Percentiles rank a stretch among this genome's conserved stretches.
phyloP scores from a whole-genome alignment of 2,888 invertebrate genomes.

The Galeruca laticollis region DNA sequence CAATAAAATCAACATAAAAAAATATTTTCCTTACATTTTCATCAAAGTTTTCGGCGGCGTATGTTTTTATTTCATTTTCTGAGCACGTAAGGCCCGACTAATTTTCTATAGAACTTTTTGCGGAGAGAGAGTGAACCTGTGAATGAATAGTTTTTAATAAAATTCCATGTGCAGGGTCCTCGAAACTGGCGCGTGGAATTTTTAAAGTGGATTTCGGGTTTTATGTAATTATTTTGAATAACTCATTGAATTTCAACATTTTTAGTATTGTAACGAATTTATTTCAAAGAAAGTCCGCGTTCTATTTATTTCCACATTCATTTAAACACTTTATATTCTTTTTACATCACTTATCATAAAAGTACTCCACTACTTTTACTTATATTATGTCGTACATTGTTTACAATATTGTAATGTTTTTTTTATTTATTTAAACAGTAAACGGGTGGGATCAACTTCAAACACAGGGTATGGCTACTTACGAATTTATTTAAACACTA shows the following conservation, averaged over 20 bases:
- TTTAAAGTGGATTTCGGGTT: slow-evolving; percentile 15
- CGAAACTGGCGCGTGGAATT: slow-evolving; percentile 14
- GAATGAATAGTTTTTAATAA: slow-evolving; percentile 32
- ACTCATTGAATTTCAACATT: neutral
- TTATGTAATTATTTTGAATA: slow-evolving; percentile 7
- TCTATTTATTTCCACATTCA: too few relatives aligned
- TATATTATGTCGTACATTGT: too few relatives aligned
- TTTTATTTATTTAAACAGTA: too few relatives aligned
- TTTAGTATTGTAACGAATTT: too few relatives aligned
- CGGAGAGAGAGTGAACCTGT: slow-evolving; percentile 2
- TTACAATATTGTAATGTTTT: too few relatives aligned
- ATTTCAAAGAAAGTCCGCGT: too few relatives aligned
- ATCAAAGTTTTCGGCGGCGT: slow-evolving; percentile 27
- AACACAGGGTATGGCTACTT: too few relatives aligned
- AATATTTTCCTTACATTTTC: slow-evolving; percentile 35
- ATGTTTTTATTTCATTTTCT: slow-evolving; percentile 35
- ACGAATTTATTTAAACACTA: too few relatives aligned
- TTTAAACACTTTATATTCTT: too few relatives aligned
- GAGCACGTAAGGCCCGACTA: slow-evolving; percentile 30
- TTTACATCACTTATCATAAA: too few relatives aligned
- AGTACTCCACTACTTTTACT: too few relatives aligned
- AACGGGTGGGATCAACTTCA: too few relatives aligned
- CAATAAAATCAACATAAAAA: slow-evolving; percentile 20
- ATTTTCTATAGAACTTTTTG: slow-evolving; percentile 32
- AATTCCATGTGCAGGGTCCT: slow-evolving; percentile 15